Percentiles rank a stretch among this genome's conserved stretches.
phyloP scores from a whole-genome alignment of 2,888 invertebrate species.

The Parthenolecanium corni region DNA sequence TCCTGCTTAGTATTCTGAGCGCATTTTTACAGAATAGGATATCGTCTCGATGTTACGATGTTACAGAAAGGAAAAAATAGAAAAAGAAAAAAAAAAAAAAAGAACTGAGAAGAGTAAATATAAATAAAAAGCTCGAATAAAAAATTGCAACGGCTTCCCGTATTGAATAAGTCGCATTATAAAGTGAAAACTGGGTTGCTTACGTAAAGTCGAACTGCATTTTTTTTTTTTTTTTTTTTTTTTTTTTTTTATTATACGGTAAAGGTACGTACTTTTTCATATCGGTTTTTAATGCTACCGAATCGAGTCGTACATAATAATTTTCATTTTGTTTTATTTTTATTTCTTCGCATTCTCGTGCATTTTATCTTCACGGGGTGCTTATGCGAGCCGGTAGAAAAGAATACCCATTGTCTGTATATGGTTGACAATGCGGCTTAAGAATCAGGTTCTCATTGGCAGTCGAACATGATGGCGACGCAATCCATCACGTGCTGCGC shows the following conservation, averaged over 20 bases:
- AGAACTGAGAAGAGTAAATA: neutral
- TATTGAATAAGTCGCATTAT: slow-evolving; percentile 11
- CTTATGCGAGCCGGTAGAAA: slow-evolving; percentile 15
- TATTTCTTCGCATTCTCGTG: neutral
- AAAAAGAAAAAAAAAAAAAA: neutral
- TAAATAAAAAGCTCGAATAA: too few species aligned
- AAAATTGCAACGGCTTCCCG: slow-evolving; percentile 14
- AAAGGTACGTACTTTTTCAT: neutral
- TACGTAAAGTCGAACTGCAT: slow-evolving; percentile 14
- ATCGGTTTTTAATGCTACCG: slow-evolving; percentile 18
- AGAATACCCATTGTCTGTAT: slow-evolving; percentile 3
- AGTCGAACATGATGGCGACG: slow-evolving; percentile 19
- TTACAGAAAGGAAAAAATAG: neutral
- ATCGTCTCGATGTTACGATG: neutral
- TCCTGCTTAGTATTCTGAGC: too few species aligned
- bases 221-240: neutral
- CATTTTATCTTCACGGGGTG: slow-evolving; percentile 10
- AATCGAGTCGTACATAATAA: neutral
- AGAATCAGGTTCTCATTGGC: slow-evolving; percentile 15
- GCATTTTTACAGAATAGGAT: too few species aligned
- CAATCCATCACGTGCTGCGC: slow-evolving; percentile 24
- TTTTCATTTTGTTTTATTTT: neutral
- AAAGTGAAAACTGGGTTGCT: slow-evolving; percentile 27
- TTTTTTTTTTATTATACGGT: neutral
- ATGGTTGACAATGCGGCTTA: slow-evolving; percentile 10